Evolutionary conservation across 1,140 invertebrate genomes (phyloP).

Genomic region (Theocolax elegans): DNA sequence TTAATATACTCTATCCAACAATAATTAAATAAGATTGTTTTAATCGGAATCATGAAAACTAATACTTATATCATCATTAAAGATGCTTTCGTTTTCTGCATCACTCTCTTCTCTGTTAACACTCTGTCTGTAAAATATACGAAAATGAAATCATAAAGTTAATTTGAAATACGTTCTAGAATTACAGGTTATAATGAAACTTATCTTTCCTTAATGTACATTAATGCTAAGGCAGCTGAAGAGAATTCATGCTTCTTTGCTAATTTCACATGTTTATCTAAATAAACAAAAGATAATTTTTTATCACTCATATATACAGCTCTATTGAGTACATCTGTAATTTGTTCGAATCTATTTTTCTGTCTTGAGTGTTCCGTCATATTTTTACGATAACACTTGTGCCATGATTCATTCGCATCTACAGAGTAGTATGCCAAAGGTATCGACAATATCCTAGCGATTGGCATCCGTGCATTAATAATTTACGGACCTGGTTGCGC

Average conservation of each 20-base stretch:
- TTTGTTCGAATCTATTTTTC: neutral
- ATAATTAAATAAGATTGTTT: neutral
- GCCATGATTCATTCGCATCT: slow-evolving; percentile 19
- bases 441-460: neutral
- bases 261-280: neutral
- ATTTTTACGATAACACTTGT: slow-evolving; percentile 24
- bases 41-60: neutral
- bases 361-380: neutral
- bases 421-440: neutral
- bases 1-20: neutral
- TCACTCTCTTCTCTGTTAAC: no score
- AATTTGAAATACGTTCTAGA: no score
- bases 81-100: no score
- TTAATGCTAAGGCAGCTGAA: no score
- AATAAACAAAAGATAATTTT: slow-evolving; percentile 1
- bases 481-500: neutral
- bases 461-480: neutral
- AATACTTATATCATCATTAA: neutral
- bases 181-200: no score
- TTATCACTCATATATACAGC: neutral
- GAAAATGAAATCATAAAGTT: no score
- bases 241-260: no score
- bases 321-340: neutral
- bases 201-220: no score
- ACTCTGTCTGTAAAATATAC: no score